Percentiles rank a stretch among this genome's conserved stretches.
These are phyloP conservation scores for Erethizon dorsatum DNA, from an alignment of 2,797 vertebrate genomes.

Conservation along the genomic window DNA sequence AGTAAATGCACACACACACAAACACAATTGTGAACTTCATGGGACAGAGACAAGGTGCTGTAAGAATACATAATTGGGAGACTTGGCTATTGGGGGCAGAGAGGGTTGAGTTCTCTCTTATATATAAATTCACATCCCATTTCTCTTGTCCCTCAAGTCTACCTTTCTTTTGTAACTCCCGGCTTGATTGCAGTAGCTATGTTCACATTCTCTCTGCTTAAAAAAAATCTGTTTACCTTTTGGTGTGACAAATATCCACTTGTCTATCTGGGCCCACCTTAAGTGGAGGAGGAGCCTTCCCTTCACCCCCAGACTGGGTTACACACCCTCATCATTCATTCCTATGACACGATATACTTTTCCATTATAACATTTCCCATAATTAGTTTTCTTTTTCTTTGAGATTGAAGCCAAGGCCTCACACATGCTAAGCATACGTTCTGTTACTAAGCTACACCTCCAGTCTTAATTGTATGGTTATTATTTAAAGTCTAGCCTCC, in stretches of 20 bases:
- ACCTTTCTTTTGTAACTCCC: neutral
- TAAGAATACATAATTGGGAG: neutral
- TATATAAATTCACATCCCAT: neutral
- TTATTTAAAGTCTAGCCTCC: constrained; percentile 35
- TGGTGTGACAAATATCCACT: neutral
- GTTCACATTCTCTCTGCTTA: constrained; percentile 1
- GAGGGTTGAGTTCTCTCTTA: neutral
- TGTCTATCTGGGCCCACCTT: neutral
- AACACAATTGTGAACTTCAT: neutral
- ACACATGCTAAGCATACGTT: neutral
- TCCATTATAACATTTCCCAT: neutral
- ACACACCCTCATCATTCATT: neutral
- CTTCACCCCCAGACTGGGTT: neutral
- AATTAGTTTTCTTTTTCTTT: neutral
- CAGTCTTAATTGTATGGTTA: neutral
- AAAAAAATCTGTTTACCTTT: constrained; percentile 21
- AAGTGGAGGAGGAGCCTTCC: neutral
- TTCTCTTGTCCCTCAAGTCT: constrained; percentile 22
- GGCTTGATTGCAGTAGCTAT: neutral
- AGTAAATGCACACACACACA: neutral
- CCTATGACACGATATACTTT: neutral
- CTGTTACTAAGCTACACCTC: neutral
- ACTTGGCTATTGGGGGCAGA: neutral
- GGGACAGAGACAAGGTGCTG: neutral
- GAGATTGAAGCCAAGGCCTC: neutral